A percentile compares a stretch with the other conserved stretches of the same genome.
phyloP scores from a whole-genome alignment of 2,113 vertebrate genomes.

The Eclectus roratus region DNA sequence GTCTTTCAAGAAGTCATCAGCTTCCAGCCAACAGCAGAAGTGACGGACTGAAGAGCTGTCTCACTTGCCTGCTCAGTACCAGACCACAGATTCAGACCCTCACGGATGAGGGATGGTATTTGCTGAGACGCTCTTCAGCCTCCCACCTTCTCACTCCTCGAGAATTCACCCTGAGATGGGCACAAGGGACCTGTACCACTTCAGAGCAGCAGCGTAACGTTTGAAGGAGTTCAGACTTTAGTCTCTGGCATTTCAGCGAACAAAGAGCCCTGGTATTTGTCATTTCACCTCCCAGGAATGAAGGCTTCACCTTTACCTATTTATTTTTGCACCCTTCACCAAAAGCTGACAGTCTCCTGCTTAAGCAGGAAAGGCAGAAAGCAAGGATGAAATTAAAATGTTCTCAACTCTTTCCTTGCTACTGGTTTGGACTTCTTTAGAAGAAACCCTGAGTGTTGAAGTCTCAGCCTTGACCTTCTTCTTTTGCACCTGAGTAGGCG shows the following conservation, averaged over 20 bases:
- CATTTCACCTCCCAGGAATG: neutral
- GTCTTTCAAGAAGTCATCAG: neutral
- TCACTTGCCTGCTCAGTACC: neutral
- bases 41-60: neutral
- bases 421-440: neutral
- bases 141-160: neutral
- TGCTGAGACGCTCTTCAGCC: neutral
- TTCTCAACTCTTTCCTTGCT: neutral
- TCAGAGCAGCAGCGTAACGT: neutral
- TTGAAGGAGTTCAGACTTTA: neutral
- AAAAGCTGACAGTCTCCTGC: neutral
- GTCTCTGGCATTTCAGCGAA: neutral
- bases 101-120: neutral
- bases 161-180: neutral
- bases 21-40: neutral
- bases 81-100: neutral
- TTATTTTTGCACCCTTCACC: neutral
- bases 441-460: neutral
- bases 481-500: neutral
- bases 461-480: neutral
- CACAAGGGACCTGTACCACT: neutral
- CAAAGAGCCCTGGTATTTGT: neutral
- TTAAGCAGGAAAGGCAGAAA: neutral
- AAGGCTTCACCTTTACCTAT: neutral
- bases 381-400: neutral